A percentile compares a stretch with the other conserved stretches of the same genome.
phyloP scores from a whole-genome alignment of 1,140 invertebrate genomes.

The Sminthurinus signatus region DNA sequence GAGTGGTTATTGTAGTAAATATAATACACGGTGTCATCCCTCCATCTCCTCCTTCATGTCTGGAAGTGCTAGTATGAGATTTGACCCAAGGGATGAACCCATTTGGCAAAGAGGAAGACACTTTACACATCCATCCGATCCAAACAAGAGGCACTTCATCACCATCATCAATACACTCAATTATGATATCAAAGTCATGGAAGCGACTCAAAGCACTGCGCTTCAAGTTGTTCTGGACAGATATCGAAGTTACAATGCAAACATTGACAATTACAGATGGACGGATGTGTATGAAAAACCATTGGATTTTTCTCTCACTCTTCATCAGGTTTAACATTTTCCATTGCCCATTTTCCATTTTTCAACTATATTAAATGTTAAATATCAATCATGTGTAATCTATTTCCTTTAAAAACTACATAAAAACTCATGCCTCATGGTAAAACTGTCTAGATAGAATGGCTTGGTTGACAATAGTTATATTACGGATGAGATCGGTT shows the following conservation, averaged over 20 bases:
- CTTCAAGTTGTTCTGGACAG: background rate
- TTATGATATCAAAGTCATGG: constrained; percentile 24
- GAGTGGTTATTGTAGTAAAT: background rate
- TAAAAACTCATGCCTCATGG: no score
- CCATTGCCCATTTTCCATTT: no score
- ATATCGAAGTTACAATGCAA: constrained; percentile 16
- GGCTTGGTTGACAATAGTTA: constrained; percentile 14
- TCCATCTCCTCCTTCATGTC: background rate
- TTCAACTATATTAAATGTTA: no score
- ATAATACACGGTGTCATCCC: background rate
- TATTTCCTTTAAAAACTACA: no score
- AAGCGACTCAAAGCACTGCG: constrained; percentile 9
- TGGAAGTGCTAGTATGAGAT: no score
- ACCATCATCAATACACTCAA: constrained; percentile 20
- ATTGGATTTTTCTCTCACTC: background rate
- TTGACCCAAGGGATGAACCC: constrained; percentile 5
- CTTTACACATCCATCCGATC: background rate
- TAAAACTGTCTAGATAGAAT: constrained; percentile 12
- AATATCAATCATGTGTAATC: no score
- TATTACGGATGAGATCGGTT: constrained; percentile 15
- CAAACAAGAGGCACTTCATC: constrained; percentile 15
- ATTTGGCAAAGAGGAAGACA: constrained; percentile 3
- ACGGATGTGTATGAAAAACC: constrained; percentile 22
- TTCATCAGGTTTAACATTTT: no score
- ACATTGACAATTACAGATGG: constrained; percentile 20